These are phyloP conservation scores for Callitettix versicolor DNA, from an alignment of 1,140 invertebrate species.

Conservation along the genomic window DNA sequence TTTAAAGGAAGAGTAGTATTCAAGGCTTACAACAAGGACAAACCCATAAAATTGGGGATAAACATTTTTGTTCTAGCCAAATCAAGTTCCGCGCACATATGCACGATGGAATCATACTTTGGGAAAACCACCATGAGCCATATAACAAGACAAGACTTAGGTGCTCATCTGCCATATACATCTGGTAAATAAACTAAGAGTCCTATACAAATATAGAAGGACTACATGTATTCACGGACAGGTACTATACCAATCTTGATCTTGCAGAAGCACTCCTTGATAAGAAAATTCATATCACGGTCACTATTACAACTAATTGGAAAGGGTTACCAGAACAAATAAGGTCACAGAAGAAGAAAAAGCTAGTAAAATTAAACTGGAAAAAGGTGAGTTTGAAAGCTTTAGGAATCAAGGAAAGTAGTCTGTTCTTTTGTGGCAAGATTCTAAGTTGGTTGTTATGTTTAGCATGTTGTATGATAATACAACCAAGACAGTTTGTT, in stretches of 20 bases:
- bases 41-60: slow-evolving; percentile 7
- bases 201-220: background rate
- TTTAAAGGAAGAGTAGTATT: slow-evolving; percentile 5
- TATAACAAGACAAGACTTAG: background rate
- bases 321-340: background rate
- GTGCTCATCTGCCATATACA: background rate
- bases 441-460: background rate
- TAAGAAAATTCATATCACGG: slow-evolving; percentile 3
- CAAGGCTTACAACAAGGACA: slow-evolving; percentile 11
- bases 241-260: slow-evolving; percentile 4
- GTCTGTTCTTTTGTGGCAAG: background rate
- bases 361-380: background rate
- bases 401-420: background rate
- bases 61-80: slow-evolving; percentile 5
- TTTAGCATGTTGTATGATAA: background rate
- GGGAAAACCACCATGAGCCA: background rate
- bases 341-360: background rate
- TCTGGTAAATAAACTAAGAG: background rate
- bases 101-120: slow-evolving; percentile 3
- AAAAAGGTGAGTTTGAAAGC: background rate
- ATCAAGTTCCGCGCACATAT: background rate
- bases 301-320: background rate
- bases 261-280: slow-evolving; percentile 3
- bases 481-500: background rate
- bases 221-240: background rate